Base-by-base conservation (phyloP, 2,888 invertebrate species). In the Alsophila aescularia region DNA sequence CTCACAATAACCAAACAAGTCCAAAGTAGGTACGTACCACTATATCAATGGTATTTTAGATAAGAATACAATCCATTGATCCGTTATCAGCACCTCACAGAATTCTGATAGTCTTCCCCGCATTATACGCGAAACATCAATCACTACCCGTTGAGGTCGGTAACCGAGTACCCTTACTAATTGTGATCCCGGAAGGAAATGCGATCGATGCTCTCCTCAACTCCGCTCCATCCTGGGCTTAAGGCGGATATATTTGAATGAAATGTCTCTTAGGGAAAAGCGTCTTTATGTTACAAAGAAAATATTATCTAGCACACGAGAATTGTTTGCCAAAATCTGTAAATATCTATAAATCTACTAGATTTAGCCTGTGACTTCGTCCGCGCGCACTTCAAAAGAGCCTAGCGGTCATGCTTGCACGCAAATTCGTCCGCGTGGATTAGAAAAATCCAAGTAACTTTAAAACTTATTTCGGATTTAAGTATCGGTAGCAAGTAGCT, bases 151-250 rank as follows among this genome's bases (percentile, higher is more conserved):
- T 14, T 70, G 65, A 58, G 62, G 72, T 75, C 79, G 79, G 82
- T 82, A 77, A 81, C 80, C 79, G 74, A 76, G 73, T 83, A 71
- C 69, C 77, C 68, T 77, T 79, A 70, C 83, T 88, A 87, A 88
- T 87, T 85, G 87, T 83, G 81, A 84, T 84, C 83, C 77, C 76
- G 74, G 44, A 47, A 51, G 51, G 53, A 60, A 60, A 65, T 63
- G 69, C 69, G 69, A 65, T 64, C 61, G 64, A 68, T 66, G 69
- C 29, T 78, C 45, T 75, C 72, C 64, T 67, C 67, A 16, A 31
- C n/a, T 18, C 18, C 21, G 21, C 14, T 34, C 24, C 29, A 14
- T 42, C 37, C 45, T 15, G 9, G 16, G 21, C 24, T 47, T 10
- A 31, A 5, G 35, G 9, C 10, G 27, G 29, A 45, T 45, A 24